phyloP scores from a whole-genome alignment of 2,797 vertebrate species.

The Cuculus canorus region DNA sequence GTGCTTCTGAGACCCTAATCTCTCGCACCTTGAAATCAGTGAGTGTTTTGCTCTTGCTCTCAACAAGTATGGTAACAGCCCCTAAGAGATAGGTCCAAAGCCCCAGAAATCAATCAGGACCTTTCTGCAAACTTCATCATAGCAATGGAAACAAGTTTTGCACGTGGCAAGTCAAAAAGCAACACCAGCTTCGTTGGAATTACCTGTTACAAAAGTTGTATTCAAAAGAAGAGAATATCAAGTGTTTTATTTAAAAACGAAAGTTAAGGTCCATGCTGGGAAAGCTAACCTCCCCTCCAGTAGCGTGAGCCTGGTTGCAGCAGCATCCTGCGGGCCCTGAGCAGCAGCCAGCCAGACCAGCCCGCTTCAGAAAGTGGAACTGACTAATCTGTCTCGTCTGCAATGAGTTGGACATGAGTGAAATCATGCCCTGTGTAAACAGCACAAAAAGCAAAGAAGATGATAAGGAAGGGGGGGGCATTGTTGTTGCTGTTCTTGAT shows the following conservation, averaged over 20 bases:
- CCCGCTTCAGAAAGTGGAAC: conserved; percentile 28
- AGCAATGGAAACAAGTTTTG: neutral
- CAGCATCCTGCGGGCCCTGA: neutral
- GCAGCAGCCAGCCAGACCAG: neutral
- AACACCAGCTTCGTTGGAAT: neutral
- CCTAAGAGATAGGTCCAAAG: neutral
- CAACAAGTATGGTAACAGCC: neutral
- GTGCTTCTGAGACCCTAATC: neutral
- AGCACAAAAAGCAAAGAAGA: conserved; percentile 29
- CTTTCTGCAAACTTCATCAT: neutral
- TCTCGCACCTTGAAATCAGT: neutral
- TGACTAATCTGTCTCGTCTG: conserved; percentile 14
- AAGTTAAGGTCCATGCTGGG: neutral
- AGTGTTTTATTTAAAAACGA: neutral
- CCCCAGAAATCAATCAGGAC: neutral
- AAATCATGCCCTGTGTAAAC: conserved; percentile 21
- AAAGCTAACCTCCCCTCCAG: neutral
- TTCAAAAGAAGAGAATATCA: neutral
- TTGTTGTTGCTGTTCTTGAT: conserved; percentile 1
- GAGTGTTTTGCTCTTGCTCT: neutral
- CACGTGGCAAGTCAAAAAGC: neutral
- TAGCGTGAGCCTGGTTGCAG: neutral
- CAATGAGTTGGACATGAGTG: neutral
- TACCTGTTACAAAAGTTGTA: neutral
- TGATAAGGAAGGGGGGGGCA: neutral